Evolutionary conservation across 2,888 invertebrate genomes (phyloP), one percentile per base, ranked within the genome.

Genomic region (Zelleria hepariella): DNA sequence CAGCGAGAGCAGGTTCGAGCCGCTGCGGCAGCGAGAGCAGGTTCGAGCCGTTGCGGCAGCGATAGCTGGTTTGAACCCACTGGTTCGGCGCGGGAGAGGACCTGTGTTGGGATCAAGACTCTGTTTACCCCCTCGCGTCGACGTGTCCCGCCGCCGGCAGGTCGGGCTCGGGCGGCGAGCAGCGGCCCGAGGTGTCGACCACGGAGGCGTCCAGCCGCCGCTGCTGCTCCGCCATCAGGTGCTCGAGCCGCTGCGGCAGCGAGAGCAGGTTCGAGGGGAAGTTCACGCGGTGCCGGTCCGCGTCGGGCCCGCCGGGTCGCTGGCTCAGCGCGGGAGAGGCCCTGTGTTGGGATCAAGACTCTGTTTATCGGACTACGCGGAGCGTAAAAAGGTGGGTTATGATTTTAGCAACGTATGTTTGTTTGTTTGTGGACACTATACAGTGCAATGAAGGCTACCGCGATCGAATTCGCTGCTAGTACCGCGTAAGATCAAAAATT

Each of bases 31-130:
- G 66, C 1, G 83, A 81, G n/a, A 79, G 66, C 51, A 81, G 64
- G 23, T 74, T 79, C 59, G 75, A 73, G 0, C 82, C 82, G 62
- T 85, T 85, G 67, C 81, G 82, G 51, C 85, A 82, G 1, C 77
- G 75, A 3, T 79, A n/a, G 72, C 62, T 83, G 10, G 32, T 82
- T 62, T 77, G 42, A 15, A 15, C 15, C 32, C 32, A 15, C 15
- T n/a, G n/a, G n/a, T n/a, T n/a, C n/a, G n/a, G n/a, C n/a, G n/a
- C n/a, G n/a, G n/a, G n/a, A n/a, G n/a, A n/a, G n/a, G n/a, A n/a
- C n/a, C n/a, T n/a, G n/a, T n/a, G n/a, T n/a, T n/a, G n/a, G n/a
- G n/a, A n/a, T n/a, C n/a, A n/a, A n/a, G n/a, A n/a, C n/a, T n/a
- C n/a, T n/a, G n/a, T n/a, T n/a, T 42, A 42, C 32, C 32, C 32